phyloP scores from a whole-genome alignment of 2,113 vertebrate species.

The Haemorhous mexicanus region DNA sequence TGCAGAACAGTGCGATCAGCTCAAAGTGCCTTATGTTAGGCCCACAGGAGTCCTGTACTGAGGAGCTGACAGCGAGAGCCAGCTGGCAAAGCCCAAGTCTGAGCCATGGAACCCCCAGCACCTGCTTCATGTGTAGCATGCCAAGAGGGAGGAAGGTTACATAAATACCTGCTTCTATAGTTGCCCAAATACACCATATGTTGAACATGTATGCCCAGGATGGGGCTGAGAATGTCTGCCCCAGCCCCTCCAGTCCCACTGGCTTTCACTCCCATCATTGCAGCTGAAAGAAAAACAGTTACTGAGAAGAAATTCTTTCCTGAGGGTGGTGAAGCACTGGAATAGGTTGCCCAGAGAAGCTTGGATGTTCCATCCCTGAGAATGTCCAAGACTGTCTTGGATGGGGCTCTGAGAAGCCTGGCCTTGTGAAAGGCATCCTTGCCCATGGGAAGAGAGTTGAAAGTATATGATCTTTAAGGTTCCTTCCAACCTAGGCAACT shows the following conservation, averaged over 20 bases:
- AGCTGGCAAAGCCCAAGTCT: background rate
- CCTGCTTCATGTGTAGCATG: background rate
- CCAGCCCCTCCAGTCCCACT: background rate
- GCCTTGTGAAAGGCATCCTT: background rate
- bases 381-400: background rate
- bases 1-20: fast-evolving
- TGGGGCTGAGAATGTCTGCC: background rate
- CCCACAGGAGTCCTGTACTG: background rate
- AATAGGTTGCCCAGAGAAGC: background rate
- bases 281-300: background rate
- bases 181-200: background rate
- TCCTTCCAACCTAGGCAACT: background rate
- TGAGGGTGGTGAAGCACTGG: background rate
- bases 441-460: background rate
- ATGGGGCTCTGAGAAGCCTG: background rate
- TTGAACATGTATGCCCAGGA: background rate
- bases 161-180: background rate
- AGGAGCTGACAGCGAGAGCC: background rate
- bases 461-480: background rate
- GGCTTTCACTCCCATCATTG: background rate
- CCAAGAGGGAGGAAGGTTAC: background rate
- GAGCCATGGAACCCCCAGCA: background rate
- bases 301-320: background rate
- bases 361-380: background rate
- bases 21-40: background rate